Conservation (phyloP, 2,113 vertebrate species). For the Motacilla tschutschensis region DNA sequence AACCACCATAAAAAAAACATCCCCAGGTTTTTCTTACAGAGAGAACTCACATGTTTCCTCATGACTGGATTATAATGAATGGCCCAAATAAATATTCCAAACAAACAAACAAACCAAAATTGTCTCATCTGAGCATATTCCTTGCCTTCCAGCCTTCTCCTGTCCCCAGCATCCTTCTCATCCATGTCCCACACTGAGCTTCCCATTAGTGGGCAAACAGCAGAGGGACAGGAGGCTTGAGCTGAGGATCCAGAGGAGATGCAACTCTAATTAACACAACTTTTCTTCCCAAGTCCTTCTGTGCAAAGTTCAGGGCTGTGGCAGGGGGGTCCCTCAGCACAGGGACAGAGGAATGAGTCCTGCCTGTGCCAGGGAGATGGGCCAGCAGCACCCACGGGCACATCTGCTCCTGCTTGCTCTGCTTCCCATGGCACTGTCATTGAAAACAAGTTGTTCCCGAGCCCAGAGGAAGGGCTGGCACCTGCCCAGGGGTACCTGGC, state of each 20-base stretch:
- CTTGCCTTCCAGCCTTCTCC: not conserved
- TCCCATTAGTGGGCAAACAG: not conserved
- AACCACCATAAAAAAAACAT: too few relatives aligned
- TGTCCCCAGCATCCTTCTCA: not conserved
- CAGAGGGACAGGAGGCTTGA: not conserved
- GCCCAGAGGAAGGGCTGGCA: not conserved
- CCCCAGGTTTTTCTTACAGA: not conserved
- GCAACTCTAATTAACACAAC: not conserved
- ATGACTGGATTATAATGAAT: not conserved
- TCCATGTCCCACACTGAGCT: rapidly evolving
- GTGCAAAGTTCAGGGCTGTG: not conserved
- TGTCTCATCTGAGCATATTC: not conserved
- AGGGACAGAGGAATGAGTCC: not conserved
- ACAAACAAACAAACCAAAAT: not conserved
- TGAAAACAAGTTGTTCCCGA: not conserved
- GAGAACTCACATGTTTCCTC: not conserved
- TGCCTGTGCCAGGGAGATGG: not conserved
- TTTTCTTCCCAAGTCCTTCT: not conserved
- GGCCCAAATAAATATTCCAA: not conserved
- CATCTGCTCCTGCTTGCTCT: not conserved
- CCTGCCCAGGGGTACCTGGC: not conserved
- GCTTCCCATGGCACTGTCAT: rapidly evolving
- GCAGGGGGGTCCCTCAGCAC: not conserved
- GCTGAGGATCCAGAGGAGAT: not conserved
- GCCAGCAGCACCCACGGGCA: not conserved